phyloP scores from a whole-genome alignment of 2,888 invertebrate genomes.

The Leptinotarsa rubiginosa region DNA sequence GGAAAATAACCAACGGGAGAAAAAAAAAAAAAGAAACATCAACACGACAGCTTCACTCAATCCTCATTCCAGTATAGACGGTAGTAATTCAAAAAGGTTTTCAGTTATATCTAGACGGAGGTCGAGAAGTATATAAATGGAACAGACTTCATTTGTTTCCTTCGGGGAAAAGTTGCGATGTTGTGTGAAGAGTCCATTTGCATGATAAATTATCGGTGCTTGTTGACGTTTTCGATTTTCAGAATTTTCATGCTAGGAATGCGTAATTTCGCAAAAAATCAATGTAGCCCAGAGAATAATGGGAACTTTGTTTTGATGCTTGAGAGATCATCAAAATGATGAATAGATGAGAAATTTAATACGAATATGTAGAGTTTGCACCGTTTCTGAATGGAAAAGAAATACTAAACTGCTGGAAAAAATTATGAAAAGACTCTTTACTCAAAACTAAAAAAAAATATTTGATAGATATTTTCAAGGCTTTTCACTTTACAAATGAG shows the following conservation, averaged over 20 bases:
- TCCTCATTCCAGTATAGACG: conserved; percentile 12
- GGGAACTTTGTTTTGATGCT: neutral
- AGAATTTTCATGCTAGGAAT: neutral
- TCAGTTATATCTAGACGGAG: conserved; percentile 22
- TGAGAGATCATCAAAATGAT: neutral
- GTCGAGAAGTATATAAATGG: conserved; percentile 20
- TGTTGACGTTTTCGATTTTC: neutral
- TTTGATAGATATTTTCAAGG: no score
- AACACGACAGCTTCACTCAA: conserved; percentile 26
- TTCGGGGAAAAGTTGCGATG: neutral
- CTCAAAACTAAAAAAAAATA: no score
- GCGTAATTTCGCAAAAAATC: neutral
- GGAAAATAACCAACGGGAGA: conserved; percentile 1
- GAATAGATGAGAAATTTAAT: neutral
- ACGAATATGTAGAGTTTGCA: no score
- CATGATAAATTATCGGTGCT: conserved; percentile 9
- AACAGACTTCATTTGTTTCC: conserved; percentile 11
- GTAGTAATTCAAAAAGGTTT: conserved; percentile 27
- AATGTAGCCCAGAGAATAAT: neutral
- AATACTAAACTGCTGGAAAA: no score
- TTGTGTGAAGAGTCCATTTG: conserved; percentile 13
- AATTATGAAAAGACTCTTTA: no score
- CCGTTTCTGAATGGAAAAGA: no score
- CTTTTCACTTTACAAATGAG: no score
- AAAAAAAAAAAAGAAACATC: conserved; percentile 24